These are phyloP conservation scores for Cerastis leucographa DNA, from an alignment of 2,888 invertebrate genomes.

Conservation along the genomic window DNA sequence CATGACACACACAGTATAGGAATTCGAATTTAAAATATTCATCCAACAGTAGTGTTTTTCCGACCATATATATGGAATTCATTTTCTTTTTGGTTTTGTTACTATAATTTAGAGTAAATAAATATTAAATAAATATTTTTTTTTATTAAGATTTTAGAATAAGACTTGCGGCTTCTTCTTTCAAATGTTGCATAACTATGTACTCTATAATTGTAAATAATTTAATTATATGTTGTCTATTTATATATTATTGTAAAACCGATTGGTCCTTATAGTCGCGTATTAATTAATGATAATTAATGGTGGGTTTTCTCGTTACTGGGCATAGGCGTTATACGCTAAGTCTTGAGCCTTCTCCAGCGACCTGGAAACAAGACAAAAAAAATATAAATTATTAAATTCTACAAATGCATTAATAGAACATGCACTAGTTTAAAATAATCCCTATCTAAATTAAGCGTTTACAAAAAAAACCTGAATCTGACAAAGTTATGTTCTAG, in stretches of 20 bases:
- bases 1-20: slow-evolving; percentile 72
- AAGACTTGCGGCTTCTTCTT: slow-evolving; percentile 23
- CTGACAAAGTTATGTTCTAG: neutral
- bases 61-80: slow-evolving; percentile 36
- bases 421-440: neutral
- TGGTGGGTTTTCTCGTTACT: slow-evolving; percentile 82
- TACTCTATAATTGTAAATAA: slow-evolving; percentile 64
- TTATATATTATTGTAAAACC: slow-evolving; percentile 63
- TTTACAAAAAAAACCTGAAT: neutral
- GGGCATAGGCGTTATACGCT: slow-evolving; percentile 91
- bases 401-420: neutral
- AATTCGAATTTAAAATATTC: slow-evolving; percentile 42
- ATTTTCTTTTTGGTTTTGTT: slow-evolving; percentile 14
- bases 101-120: slow-evolving; percentile 26
- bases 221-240: slow-evolving; percentile 64
- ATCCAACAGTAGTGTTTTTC: slow-evolving; percentile 33
- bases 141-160: slow-evolving; percentile 25
- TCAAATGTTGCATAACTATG: slow-evolving; percentile 62
- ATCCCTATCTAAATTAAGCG: slow-evolving; percentile 1
- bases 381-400: slow-evolving; percentile 16
- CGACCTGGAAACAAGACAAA: slow-evolving; percentile 83
- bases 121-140: slow-evolving; percentile 34
- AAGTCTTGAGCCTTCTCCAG: slow-evolving; percentile 89
- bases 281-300: slow-evolving; percentile 62
- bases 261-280: slow-evolving; percentile 67